These are phyloP conservation scores for Paramormyrops kingsleyae DNA, from an alignment of 2,113 vertebrate species.

Conservation along the genomic window DNA sequence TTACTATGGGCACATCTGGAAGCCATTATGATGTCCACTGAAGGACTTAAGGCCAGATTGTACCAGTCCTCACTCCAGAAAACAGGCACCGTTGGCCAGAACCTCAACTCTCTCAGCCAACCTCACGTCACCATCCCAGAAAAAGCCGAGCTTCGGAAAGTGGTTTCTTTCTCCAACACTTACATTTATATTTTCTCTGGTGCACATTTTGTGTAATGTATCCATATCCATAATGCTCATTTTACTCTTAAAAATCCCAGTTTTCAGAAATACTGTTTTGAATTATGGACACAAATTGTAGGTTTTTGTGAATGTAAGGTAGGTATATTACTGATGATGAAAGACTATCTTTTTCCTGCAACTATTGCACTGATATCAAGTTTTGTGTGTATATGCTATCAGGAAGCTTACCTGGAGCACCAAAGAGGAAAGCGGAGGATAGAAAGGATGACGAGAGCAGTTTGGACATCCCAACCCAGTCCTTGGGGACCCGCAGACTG, in stretches of 20 bases:
- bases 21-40: not conserved
- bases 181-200: not conserved
- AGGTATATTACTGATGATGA: not conserved
- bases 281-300: not conserved
- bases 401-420: not conserved
- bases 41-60: constrained; percentile 11
- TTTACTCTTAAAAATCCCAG: not conserved
- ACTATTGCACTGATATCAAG: not conserved
- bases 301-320: not conserved
- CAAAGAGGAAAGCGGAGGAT: not conserved
- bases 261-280: not conserved
- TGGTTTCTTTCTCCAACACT: not conserved
- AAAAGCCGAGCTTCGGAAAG: not conserved
- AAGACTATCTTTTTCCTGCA: not conserved
- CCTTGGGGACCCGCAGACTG: not conserved
- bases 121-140: not conserved
- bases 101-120: not conserved
- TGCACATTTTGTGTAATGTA: not conserved
- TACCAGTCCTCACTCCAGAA: constrained; percentile 1
- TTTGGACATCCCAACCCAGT: not conserved
- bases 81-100: constrained; percentile 2
- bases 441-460: not conserved
- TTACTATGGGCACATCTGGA: constrained; percentile 3
- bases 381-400: not conserved
- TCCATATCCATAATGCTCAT: not conserved